A percentile compares a stretch with the other conserved stretches of the same genome.
Conservation (phyloP, 1,140 invertebrate genomes). For the Cecropterus lyciades region DNA sequence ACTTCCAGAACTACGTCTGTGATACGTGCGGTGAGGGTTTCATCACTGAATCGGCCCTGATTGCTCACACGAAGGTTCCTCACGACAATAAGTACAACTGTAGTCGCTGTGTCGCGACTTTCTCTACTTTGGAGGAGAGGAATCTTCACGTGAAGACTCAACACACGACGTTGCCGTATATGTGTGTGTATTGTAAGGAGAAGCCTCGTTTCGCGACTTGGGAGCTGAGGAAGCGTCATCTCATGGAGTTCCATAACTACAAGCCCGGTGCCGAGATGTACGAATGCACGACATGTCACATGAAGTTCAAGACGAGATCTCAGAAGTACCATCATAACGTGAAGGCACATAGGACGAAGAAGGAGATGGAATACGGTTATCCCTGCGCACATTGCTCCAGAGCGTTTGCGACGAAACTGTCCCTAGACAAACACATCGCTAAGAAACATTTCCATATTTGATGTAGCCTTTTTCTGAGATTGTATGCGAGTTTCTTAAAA, state of each 20-base stretch:
- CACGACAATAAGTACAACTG: conserved; percentile 75
- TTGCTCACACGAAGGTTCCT: conserved; percentile 68
- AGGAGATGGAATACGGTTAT: conserved; percentile 66
- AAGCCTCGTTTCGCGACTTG: conserved; percentile 73
- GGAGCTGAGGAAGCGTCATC: conserved; percentile 67
- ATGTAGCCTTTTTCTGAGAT: conserved; percentile 6
- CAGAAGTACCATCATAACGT: conserved; percentile 77
- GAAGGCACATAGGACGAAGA: conserved; percentile 71
- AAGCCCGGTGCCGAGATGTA: conserved; percentile 74
- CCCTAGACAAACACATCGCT: conserved; percentile 71
- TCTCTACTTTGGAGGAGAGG: conserved; percentile 71
- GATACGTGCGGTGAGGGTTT: conserved; percentile 81
- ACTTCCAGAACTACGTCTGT: conserved; percentile 79
- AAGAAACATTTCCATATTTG: conserved; percentile 73
- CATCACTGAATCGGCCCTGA: conserved; percentile 68
- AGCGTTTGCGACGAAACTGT: conserved; percentile 68
- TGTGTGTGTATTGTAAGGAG: conserved; percentile 76
- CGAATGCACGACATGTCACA: conserved; percentile 81
- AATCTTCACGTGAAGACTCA: conserved; percentile 69
- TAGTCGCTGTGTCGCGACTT: conserved; percentile 71
- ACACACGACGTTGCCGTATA: conserved; percentile 68
- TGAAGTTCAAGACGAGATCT: conserved; percentile 81
- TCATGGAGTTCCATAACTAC: conserved; percentile 76
- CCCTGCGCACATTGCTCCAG: conserved; percentile 68
- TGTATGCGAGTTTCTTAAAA: too few relatives aligned